Evolutionary conservation across 2,797 vertebrate genomes (phyloP).

Genomic region (Lophura swinhoii): DNA sequence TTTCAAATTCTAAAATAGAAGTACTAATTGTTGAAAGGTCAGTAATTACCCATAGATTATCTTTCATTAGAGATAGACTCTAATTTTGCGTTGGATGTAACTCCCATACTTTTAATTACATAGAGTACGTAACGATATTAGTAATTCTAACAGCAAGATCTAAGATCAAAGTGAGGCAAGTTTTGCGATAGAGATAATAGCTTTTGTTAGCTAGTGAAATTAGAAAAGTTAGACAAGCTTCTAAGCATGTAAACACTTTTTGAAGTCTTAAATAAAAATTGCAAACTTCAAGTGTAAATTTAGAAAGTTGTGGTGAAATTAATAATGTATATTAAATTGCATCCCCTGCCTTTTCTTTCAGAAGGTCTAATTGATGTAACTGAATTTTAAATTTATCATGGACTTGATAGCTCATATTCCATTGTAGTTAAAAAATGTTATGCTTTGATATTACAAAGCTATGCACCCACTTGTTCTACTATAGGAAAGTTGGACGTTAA

Average conservation of each 20-base stretch:
- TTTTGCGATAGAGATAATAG: neutral
- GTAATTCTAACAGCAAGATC: neutral
- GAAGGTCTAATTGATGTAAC: neutral
- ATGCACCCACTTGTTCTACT: neutral
- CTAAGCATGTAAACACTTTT: neutral
- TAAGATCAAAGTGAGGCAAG: neutral
- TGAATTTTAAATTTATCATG: neutral
- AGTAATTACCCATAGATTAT: neutral
- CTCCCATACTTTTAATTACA: neutral
- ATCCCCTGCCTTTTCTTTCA: neutral
- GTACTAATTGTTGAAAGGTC: neutral
- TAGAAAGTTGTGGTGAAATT: neutral
- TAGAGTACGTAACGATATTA: neutral
- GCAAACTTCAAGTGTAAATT: neutral
- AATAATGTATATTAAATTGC: accelerated
- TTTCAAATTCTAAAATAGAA: neutral
- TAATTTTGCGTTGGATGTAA: neutral
- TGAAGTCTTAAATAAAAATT: neutral
- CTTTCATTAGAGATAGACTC: neutral
- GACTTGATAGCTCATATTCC: neutral
- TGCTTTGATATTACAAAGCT: neutral
- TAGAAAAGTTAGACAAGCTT: neutral
- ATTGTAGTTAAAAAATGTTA: neutral
- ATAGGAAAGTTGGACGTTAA: neutral
- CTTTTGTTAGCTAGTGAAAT: neutral